A percentile compares a stretch with the other conserved stretches of the same genome.
These are phyloP conservation scores for Patiria miniata DNA, from an alignment of 35 echinoderm and acorn worm species.

Conservation along the genomic window DNA sequence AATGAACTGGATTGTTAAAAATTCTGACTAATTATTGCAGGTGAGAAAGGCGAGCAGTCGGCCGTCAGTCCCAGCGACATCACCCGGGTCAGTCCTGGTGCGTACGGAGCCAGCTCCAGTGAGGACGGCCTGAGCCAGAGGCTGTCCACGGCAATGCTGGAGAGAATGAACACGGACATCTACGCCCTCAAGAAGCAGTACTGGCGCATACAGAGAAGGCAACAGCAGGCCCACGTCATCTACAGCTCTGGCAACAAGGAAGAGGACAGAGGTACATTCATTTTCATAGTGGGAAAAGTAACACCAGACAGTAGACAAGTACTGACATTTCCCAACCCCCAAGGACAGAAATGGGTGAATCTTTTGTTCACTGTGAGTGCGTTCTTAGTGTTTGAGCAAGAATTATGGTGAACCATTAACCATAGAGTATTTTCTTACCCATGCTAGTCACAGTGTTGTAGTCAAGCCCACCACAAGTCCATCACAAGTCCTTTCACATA, in stretches of 20 bases:
- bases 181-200: conserved; percentile 95
- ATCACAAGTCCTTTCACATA: no score
- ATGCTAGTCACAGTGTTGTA: no score
- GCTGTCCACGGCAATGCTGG: conserved; percentile 82
- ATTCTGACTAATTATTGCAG: conserved; percentile 12
- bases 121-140: conserved; percentile 51
- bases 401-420: no score
- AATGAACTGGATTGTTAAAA: no score
- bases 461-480: no score
- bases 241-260: conserved; percentile 77
- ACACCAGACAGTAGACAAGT: not conserved
- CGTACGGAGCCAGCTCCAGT: conserved; percentile 64
- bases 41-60: conserved; percentile 51
- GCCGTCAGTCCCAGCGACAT: conserved; percentile 66
- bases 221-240: conserved; percentile 90
- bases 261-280: conserved; percentile 46
- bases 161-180: conserved; percentile 94
- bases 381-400: not conserved
- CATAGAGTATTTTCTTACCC: no score
- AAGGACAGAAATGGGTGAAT: not conserved
- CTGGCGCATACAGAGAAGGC: conserved; percentile 85
- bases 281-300: no score
- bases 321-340: not conserved
- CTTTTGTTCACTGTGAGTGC: not conserved
- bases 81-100: conserved; percentile 85